phyloP scores from a whole-genome alignment of 2,888 invertebrate genomes.

The Orthonychiurus folsomi region DNA sequence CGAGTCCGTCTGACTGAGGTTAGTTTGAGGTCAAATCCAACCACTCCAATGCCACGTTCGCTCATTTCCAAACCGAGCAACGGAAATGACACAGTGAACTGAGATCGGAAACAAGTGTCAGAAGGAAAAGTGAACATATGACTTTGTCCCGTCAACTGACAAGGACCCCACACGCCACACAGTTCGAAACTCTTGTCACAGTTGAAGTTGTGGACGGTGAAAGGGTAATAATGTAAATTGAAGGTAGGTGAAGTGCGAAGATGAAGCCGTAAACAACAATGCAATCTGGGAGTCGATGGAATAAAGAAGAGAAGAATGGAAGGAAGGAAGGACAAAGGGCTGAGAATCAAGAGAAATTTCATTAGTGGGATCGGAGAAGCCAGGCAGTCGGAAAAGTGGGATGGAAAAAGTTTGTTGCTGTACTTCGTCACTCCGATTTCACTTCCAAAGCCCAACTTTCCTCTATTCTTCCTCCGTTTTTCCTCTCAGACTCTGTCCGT shows the following conservation, averaged over 20 bases:
- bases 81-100: background rate
- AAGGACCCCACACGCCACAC: background rate
- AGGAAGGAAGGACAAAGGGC: too few relatives aligned
- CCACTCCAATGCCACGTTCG: background rate
- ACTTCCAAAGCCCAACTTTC: too few relatives aligned
- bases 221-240: too few relatives aligned
- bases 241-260: background rate
- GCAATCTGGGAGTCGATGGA: background rate
- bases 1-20: background rate
- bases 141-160: background rate
- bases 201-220: background rate
- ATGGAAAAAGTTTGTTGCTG: too few relatives aligned
- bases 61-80: background rate
- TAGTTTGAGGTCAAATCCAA: background rate
- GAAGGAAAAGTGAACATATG: background rate
- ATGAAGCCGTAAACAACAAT: background rate
- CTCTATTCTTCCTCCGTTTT: too few relatives aligned
- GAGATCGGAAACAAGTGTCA: background rate
- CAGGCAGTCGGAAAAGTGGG: too few relatives aligned
- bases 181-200: background rate
- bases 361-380: too few relatives aligned
- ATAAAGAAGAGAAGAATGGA: background rate
- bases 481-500: too few relatives aligned
- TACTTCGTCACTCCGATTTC: too few relatives aligned
- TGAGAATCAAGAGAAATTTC: too few relatives aligned